Conservation (phyloP, 2,888 invertebrate species). For the Drosophila affinis region DNA sequence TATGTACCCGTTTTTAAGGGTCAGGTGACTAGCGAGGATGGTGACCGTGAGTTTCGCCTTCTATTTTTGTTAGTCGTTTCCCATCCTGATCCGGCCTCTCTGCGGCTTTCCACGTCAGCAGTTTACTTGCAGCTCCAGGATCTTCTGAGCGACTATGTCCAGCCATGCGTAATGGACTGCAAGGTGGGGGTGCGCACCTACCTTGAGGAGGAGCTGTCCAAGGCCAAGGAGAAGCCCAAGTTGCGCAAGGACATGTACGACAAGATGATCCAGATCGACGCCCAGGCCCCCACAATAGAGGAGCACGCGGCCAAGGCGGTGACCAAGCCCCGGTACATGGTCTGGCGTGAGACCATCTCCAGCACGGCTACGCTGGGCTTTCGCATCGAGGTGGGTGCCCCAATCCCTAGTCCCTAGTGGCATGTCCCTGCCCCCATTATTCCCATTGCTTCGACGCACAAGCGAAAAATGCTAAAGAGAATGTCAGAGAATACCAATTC, state of each 20-base stretch:
- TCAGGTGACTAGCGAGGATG: slow-evolving; percentile 91
- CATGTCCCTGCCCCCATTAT: too few relatives aligned
- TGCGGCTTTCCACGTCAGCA: slow-evolving; percentile 65
- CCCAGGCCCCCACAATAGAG: slow-evolving; percentile 93
- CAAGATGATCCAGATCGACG: slow-evolving; percentile 97
- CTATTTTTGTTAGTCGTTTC: neutral
- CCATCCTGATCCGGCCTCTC: slow-evolving; percentile 75
- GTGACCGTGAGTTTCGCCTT: slow-evolving; percentile 86
- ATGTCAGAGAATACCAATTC: too few relatives aligned
- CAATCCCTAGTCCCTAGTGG: too few relatives aligned
- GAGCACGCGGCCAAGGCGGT: slow-evolving; percentile 95
- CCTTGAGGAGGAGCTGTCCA: slow-evolving; percentile 96
- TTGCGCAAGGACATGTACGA: slow-evolving; percentile 98
- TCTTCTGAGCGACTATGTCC: slow-evolving; percentile 93
- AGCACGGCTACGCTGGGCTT: slow-evolving; percentile 98
- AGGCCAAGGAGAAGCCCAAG: slow-evolving; percentile 97
- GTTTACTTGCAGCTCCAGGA: slow-evolving; percentile 96
- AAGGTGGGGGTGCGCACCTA: slow-evolving; percentile 98
- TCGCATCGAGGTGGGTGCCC: slow-evolving; percentile 89
- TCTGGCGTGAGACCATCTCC: slow-evolving; percentile 98
- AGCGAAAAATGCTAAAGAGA: too few relatives aligned
- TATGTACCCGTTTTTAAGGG: slow-evolving; percentile 97
- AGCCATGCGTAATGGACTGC: slow-evolving; percentile 98
- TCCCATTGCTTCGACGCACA: too few relatives aligned
- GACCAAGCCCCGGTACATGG: slow-evolving; percentile 97